A percentile compares a stretch with the other conserved stretches of the same genome.
Evolutionary conservation across 1,140 invertebrate species (phyloP).

Genomic region (Caenorhabditis tropicalis): DNA sequence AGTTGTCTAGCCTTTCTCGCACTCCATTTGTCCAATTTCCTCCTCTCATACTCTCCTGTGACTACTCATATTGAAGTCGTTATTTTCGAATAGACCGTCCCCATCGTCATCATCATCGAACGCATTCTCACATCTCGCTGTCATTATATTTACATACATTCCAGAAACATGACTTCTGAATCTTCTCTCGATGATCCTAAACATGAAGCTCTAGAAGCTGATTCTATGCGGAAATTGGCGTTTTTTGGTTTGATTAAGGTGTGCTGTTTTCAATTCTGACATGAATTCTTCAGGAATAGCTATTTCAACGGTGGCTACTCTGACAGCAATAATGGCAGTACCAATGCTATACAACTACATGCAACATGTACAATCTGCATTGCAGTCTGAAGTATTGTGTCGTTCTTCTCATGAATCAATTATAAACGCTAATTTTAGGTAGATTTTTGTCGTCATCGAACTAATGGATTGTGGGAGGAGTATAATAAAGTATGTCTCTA

Average conservation of each 20-base stretch:
- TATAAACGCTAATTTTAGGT: background rate
- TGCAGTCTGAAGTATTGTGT: slow-evolving; percentile 24
- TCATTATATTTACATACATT: background rate
- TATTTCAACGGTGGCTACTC: slow-evolving; percentile 40
- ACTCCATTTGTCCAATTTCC: slow-evolving; percentile 19
- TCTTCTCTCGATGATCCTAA: slow-evolving; percentile 23
- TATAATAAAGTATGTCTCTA: slow-evolving; percentile 6
- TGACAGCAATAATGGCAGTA: slow-evolving; percentile 46
- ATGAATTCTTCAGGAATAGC: slow-evolving; percentile 16
- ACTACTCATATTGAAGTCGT: background rate
- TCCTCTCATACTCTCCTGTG: background rate
- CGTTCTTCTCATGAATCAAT: background rate
- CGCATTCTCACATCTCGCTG: background rate
- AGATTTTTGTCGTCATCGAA: slow-evolving; percentile 45
- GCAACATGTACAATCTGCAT: slow-evolving; percentile 43
- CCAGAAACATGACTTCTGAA: background rate
- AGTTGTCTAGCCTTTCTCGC: background rate
- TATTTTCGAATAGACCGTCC: background rate
- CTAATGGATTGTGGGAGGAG: slow-evolving; percentile 32
- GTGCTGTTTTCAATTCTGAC: background rate
- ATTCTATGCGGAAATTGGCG: slow-evolving; percentile 24
- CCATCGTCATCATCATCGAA: background rate
- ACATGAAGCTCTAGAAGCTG: slow-evolving; percentile 17
- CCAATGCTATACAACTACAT: slow-evolving; percentile 55
- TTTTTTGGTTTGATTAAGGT: background rate